Base-by-base conservation (phyloP, 2,113 vertebrate species). In the Corythoichthys intestinalis region DNA sequence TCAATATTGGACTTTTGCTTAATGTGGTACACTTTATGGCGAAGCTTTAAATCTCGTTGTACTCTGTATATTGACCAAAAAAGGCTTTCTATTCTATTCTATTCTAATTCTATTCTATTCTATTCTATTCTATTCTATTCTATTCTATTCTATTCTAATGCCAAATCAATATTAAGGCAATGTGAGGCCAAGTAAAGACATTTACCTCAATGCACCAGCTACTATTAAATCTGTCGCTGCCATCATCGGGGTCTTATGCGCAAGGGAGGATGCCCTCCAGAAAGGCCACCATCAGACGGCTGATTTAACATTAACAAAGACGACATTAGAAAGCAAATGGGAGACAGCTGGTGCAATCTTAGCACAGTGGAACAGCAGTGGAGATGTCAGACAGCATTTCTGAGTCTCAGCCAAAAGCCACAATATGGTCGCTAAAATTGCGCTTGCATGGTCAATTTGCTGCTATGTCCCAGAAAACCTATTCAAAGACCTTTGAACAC, bases 281-380 rank as follows among this genome's bases (percentile, higher is more conserved):
- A 87, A 49, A 82, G 53, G 70, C 85, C 66, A 52, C 76, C 78
- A 87, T 88, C 84, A 88, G 82, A 86, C 83, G 58, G 66, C 74
- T 82, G 85, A 87, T 85, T 81, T 83, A 86, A 88, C 71, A 82
- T 79, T 86, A 86, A 89, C 86, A 90, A 89, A 88, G 85, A 86
- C 81, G 82, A 89, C 86, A 86, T 88, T 88, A 86, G 83, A 81
- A 86, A 80, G 83, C 86, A 84, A 87, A 86, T 79, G 57, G 82
- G 80, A 68, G 84, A 88, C 89, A 89, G 87, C 84, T 88, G 87
- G 89, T 72, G 76, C 76, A 81, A 86, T 89, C 86, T 86, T 86
- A 83, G 83, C 76, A 61, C 70, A 83, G 81, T 78, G 74, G 74
- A 84, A 85, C 83, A 85, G 83, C 84, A 83, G 78, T 76, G 83